Conservation (phyloP, 2,888 invertebrate genomes). For the Ashinkailepas kermadecensis region DNA sequence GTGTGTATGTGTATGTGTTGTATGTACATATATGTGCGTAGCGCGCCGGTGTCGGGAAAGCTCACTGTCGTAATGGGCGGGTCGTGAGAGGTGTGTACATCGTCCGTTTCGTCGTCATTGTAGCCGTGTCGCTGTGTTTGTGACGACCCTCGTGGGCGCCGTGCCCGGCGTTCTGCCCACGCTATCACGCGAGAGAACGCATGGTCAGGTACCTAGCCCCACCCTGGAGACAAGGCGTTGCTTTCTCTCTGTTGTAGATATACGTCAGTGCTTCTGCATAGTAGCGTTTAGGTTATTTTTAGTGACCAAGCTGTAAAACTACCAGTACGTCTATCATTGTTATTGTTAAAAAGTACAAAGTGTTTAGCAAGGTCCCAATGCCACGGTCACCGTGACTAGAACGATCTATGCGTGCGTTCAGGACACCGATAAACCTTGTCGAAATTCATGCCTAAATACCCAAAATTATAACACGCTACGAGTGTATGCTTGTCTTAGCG, state of each 20-base stretch:
- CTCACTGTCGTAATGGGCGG: background rate
- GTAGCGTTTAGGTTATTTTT: background rate
- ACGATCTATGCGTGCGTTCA: background rate
- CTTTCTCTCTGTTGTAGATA: background rate
- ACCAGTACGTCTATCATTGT: constrained; percentile 13
- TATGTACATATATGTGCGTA: background rate
- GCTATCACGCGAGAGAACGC: no score
- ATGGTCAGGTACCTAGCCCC: no score
- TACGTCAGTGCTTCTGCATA: background rate
- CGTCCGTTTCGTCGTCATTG: no score
- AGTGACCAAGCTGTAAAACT: background rate
- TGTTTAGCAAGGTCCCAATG: background rate
- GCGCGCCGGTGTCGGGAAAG: background rate
- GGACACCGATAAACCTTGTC: background rate
- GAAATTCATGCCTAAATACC: background rate
- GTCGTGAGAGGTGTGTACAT: no score
- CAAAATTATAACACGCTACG: no score
- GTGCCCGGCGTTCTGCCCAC: background rate
- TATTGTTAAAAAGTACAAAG: constrained; percentile 21
- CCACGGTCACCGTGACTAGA: background rate
- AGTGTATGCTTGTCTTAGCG: background rate
- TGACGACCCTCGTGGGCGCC: background rate
- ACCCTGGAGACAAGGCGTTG: no score
- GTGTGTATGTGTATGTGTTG: background rate
- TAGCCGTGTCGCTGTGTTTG: background rate